A percentile compares a stretch with the other conserved stretches of the same genome.
Evolutionary conservation across 2,888 invertebrate genomes (phyloP).

Genomic region (Stenoptilia bipunctidactyla): DNA sequence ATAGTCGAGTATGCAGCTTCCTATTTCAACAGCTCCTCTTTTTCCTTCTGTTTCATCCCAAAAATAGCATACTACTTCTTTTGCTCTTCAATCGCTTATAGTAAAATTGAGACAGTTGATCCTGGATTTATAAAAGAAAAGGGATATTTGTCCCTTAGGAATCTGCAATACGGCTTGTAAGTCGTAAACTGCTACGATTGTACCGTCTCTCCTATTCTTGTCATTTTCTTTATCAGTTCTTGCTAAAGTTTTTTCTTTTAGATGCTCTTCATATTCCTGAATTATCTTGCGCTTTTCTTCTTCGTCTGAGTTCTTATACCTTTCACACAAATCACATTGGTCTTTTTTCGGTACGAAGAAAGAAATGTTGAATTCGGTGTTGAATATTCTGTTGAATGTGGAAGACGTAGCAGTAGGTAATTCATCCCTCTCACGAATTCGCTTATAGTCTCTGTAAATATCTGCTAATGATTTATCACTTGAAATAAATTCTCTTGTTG

Average conservation of each 20-base stretch:
- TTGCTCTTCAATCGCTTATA: constrained; percentile 9
- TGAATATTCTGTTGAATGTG: constrained; percentile 2
- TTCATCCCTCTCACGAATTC: constrained; percentile 6
- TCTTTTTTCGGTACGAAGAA: constrained; percentile 4
- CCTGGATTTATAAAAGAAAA: constrained; percentile 16
- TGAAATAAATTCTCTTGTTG: not conserved
- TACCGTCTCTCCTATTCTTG: constrained; percentile 2
- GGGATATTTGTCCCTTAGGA: constrained; percentile 15
- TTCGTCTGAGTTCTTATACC: not conserved
- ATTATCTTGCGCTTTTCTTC: not conserved
- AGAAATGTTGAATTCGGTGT: constrained; percentile 6
- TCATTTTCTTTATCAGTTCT: constrained; percentile 10
- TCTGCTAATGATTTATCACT: constrained; percentile 5
- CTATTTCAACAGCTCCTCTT: constrained; percentile 16
- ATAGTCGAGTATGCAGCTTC: constrained; percentile 12
- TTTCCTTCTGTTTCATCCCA: constrained; percentile 17
- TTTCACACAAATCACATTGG: constrained; percentile 2
- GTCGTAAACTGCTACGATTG: constrained; percentile 16
- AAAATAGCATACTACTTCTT: constrained; percentile 15
- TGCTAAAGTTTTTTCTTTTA: constrained; percentile 9
- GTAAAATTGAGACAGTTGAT: constrained; percentile 14
- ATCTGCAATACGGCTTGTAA: constrained; percentile 17
- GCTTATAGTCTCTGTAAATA: constrained; percentile 7
- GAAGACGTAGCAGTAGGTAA: constrained; percentile 7
- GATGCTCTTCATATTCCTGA: not conserved